These are phyloP conservation scores for Lycopodina hypogea DNA, from an alignment of 37 sponge, comb jelly and placozoan species.

Conservation along the genomic window DNA sequence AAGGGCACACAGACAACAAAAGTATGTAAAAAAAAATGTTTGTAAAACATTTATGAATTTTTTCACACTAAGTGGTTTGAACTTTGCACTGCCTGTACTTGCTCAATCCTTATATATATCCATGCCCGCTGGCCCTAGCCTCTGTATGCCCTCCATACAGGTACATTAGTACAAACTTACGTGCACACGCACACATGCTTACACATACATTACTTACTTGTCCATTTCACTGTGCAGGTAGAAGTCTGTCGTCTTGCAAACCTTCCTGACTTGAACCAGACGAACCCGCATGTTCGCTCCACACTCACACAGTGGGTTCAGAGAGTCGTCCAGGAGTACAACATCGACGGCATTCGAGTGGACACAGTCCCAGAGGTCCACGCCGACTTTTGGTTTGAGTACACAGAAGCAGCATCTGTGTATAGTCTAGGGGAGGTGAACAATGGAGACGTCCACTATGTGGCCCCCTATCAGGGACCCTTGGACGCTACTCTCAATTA, in stretches of 20 bases:
- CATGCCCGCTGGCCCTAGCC: no score
- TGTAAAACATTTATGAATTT: no score
- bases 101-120: no score
- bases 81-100: no score
- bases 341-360: conserved; percentile 71
- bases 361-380: conserved; percentile 76
- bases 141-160: no score
- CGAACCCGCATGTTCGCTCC: conserved; percentile 60
- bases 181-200: no score
- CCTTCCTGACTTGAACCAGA: conserved; percentile 79
- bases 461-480: conserved; percentile 58
- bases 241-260: conserved; percentile 76
- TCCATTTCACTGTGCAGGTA: conserved; percentile 35
- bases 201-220: no score
- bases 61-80: no score
- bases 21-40: no score
- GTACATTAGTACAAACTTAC: no score
- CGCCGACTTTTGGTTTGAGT: conserved; percentile 70
- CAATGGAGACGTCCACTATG: conserved; percentile 64
- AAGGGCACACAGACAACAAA: no score
- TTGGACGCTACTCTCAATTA: conserved; percentile 69
- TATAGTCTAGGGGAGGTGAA: conserved; percentile 74
- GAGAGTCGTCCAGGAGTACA: conserved; percentile 40
- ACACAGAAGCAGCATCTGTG: conserved; percentile 54
- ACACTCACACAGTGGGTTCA: conserved; percentile 64